Percentiles rank a stretch among this genome's conserved stretches.
phyloP scores from a whole-genome alignment of 2,113 vertebrate genomes.

The Python bivittatus region DNA sequence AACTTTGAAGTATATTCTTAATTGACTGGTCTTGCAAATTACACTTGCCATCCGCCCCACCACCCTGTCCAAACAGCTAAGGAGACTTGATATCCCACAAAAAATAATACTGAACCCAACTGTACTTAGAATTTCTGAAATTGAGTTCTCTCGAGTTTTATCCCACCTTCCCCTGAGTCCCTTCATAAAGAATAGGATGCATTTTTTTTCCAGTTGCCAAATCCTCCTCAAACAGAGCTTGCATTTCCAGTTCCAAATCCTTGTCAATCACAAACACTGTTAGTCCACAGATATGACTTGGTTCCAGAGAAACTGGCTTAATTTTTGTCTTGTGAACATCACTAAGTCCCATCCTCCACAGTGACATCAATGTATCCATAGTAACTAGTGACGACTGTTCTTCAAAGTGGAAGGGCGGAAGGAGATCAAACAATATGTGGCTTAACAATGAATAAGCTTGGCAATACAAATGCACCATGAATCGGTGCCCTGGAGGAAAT shows the following conservation, averaged over 20 bases:
- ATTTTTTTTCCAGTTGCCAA: background rate
- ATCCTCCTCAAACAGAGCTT: background rate
- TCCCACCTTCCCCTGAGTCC: background rate
- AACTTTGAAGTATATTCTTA: background rate
- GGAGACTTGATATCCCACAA: background rate
- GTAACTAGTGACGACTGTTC: slow-evolving; percentile 9
- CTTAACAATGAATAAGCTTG: slow-evolving; percentile 30
- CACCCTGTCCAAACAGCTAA: background rate
- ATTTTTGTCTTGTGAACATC: slow-evolving; percentile 9
- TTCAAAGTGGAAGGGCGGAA: slow-evolving; percentile 43
- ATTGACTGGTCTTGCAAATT: background rate
- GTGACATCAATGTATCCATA: slow-evolving; percentile 23
- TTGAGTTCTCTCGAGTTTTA: background rate
- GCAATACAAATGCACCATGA: background rate
- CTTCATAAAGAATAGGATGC: background rate
- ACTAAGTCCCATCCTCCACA: background rate
- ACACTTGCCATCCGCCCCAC: background rate
- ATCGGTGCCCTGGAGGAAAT: slow-evolving; percentile 4
- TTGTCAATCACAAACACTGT: background rate
- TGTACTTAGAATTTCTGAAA: background rate
- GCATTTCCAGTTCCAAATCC: background rate
- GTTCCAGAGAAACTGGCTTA: background rate
- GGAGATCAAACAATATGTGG: slow-evolving; percentile 16
- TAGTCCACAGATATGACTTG: background rate
- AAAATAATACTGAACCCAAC: background rate